Conservation (phyloP, 2,797 vertebrate species). For the Protosalanx chinensis region DNA sequence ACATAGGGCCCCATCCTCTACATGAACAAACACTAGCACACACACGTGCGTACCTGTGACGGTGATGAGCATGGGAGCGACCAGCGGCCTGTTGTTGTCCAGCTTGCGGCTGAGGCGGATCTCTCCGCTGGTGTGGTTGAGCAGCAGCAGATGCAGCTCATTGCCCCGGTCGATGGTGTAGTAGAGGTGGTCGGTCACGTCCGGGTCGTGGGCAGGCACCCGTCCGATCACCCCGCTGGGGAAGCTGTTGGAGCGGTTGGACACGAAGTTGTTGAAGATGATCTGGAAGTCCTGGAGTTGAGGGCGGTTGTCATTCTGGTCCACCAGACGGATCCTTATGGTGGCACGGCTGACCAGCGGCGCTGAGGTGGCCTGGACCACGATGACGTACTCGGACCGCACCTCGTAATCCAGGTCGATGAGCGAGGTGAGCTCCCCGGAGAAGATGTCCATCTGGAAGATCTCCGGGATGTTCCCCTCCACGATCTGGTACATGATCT, state of each 20-base stretch:
- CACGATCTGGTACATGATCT: slow-evolving; percentile 99
- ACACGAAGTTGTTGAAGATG: slow-evolving; percentile 98
- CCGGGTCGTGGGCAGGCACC: slow-evolving; percentile 93
- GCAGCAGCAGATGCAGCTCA: slow-evolving; percentile 90
- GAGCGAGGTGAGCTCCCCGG: slow-evolving; percentile 95
- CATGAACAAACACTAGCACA: slow-evolving; percentile 14
- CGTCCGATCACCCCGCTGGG: slow-evolving; percentile 91
- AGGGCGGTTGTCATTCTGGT: slow-evolving; percentile 96
- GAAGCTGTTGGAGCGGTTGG: slow-evolving; percentile 95
- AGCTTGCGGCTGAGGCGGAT: slow-evolving; percentile 93
- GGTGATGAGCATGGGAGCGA: slow-evolving; percentile 95
- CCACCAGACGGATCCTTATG: slow-evolving; percentile 86
- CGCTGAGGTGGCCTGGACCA: slow-evolving; percentile 96
- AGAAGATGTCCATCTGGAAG: slow-evolving; percentile 99
- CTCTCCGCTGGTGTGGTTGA: slow-evolving; percentile 95
- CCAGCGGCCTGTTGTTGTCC: slow-evolving; percentile 96
- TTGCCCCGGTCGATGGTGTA: slow-evolving; percentile 96
- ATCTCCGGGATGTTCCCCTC: slow-evolving; percentile 98
- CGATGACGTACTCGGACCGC: slow-evolving; percentile 89
- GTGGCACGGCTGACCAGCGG: slow-evolving; percentile 97
- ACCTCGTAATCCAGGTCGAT: slow-evolving; percentile 96
- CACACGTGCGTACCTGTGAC: slow-evolving; percentile 87
- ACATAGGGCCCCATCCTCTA: slow-evolving; percentile 19
- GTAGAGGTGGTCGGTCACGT: slow-evolving; percentile 90
- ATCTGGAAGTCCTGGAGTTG: slow-evolving; percentile 96